phyloP scores from a whole-genome alignment of 1,140 invertebrate species.

The Drosophila subobscura region DNA sequence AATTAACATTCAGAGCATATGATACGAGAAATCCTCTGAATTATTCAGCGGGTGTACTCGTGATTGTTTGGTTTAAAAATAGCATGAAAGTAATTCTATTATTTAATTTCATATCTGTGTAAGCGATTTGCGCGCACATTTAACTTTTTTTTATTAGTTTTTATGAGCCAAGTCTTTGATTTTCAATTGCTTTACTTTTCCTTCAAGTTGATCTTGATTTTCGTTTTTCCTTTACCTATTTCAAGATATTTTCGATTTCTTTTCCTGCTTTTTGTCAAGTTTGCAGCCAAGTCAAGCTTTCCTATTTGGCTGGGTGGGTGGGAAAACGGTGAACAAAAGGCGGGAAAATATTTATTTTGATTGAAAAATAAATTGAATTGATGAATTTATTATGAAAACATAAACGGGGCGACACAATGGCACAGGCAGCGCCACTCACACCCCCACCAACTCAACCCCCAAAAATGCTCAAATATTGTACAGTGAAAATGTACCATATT shows the following conservation, averaged over 20 bases:
- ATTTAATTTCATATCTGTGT: not conserved
- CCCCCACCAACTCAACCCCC: not conserved
- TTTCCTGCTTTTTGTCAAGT: slow-evolving; percentile 43
- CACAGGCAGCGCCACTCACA: slow-evolving; percentile 36
- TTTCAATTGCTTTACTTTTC: too few species aligned
- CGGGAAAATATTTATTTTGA: slow-evolving; percentile 74
- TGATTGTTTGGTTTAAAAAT: not conserved
- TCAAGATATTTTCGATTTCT: slow-evolving; percentile 13
- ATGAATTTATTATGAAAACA: slow-evolving; percentile 83
- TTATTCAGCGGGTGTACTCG: not conserved
- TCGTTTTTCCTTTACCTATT: slow-evolving; percentile 1
- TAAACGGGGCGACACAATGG: slow-evolving; percentile 65
- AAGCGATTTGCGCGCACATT: too few species aligned
- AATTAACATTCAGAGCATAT: not conserved
- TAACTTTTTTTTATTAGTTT: too few species aligned
- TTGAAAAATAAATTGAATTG: slow-evolving; percentile 83
- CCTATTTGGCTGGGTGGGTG: not conserved
- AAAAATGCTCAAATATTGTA: slow-evolving; percentile 40
- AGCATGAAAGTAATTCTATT: not conserved
- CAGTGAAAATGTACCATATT: slow-evolving; percentile 59
- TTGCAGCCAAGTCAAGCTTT: slow-evolving; percentile 25
- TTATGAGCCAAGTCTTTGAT: too few species aligned
- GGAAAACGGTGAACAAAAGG: slow-evolving; percentile 10
- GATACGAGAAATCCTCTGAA: not conserved
- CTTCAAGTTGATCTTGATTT: not conserved